Evolutionary conservation across 2,113 vertebrate species (phyloP).

Genomic region (Daphoenositta chrysoptera): DNA sequence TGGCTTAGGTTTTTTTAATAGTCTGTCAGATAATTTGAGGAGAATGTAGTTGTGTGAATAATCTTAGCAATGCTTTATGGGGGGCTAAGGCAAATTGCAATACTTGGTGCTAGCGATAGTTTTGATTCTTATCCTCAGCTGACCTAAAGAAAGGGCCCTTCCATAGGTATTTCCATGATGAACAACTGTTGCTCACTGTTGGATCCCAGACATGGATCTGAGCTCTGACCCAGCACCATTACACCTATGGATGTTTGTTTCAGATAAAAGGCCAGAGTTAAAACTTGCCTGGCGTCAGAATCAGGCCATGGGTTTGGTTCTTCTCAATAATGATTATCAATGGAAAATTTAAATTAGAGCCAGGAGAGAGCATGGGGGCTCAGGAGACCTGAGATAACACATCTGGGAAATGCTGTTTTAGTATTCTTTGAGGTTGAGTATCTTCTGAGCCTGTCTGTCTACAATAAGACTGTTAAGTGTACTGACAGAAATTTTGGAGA

Average conservation of each 20-base stretch:
- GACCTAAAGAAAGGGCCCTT: background rate
- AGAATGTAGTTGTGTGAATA: background rate
- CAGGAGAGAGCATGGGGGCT: background rate
- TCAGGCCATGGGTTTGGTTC: background rate
- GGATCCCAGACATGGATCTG: background rate
- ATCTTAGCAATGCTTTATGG: background rate
- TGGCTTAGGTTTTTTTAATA: background rate
- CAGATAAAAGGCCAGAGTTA: background rate
- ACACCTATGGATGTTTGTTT: fast-evolving
- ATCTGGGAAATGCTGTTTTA: background rate
- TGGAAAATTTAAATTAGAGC: background rate
- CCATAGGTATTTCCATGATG: background rate
- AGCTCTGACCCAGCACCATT: background rate
- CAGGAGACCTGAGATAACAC: background rate
- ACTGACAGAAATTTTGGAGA: background rate
- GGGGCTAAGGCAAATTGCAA: background rate
- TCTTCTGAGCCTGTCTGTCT: background rate
- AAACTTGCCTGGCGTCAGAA: background rate
- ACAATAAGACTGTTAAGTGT: background rate
- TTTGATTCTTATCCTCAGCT: background rate
- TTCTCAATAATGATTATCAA: background rate
- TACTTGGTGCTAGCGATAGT: background rate
- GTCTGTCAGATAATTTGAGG: background rate
- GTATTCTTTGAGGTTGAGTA: background rate
- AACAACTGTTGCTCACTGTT: background rate